A percentile compares a stretch with the other conserved stretches of the same genome.
Conservation (phyloP, 2,797 vertebrate genomes). For the Xenentodon cancila region DNA sequence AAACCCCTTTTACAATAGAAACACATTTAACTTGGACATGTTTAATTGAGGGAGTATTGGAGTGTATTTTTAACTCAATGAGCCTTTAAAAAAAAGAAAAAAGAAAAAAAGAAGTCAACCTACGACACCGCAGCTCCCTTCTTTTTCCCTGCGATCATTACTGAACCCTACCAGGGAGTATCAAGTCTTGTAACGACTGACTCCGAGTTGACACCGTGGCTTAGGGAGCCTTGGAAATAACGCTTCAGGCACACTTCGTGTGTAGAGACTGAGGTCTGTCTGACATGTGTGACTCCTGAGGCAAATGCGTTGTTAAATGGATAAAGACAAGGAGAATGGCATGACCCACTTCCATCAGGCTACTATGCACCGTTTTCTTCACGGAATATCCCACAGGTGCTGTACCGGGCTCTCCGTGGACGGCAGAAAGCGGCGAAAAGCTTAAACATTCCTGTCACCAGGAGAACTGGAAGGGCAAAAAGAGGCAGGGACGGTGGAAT, state of each 20-base stretch:
- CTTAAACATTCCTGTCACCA: constrained; percentile 30
- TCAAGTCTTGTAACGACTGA: constrained; percentile 62
- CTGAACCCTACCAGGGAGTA: constrained; percentile 63
- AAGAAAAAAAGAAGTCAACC: constrained; percentile 62
- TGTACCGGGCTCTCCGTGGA: constrained; percentile 21
- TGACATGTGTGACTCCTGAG: constrained; percentile 71
- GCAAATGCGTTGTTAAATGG: constrained; percentile 69
- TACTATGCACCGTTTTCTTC: constrained; percentile 38
- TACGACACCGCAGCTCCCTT: constrained; percentile 51
- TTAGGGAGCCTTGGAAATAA: constrained; percentile 67
- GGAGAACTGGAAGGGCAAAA: constrained; percentile 16
- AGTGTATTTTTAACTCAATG: constrained; percentile 70
- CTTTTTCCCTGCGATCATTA: constrained; percentile 67
- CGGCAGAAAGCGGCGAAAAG: constrained; percentile 17
- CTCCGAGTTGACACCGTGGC: constrained; percentile 65
- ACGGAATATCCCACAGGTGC: constrained; percentile 50
- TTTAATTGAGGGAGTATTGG: constrained; percentile 67
- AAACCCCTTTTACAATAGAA: constrained; percentile 40
- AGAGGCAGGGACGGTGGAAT: constrained; percentile 2
- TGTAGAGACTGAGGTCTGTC: constrained; percentile 59
- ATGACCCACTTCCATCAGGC: constrained; percentile 71
- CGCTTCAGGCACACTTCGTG: constrained; percentile 63
- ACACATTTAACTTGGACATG: constrained; percentile 55
- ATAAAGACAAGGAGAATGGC: constrained; percentile 59
- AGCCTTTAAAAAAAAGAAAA: constrained; percentile 63